These are phyloP conservation scores for Labia minor DNA, from an alignment of 2,888 invertebrate species.

Conservation along the genomic window DNA sequence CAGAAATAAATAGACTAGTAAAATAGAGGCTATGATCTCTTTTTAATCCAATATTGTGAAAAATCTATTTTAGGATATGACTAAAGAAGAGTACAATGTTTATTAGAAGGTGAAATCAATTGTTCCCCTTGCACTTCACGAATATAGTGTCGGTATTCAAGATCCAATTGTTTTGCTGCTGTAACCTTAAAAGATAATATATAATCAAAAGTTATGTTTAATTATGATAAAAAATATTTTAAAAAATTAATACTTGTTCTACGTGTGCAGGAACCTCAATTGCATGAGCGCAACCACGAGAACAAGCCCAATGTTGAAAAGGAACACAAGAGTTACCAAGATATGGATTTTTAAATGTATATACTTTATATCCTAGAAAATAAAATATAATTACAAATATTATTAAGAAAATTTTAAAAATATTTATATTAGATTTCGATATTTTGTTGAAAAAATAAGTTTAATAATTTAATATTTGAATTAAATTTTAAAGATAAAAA, in stretches of 20 bases:
- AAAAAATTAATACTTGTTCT: constrained; percentile 18
- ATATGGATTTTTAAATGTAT: constrained; percentile 40
- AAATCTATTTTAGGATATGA: background rate
- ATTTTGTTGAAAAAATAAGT: constrained; percentile 4
- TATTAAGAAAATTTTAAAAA: background rate
- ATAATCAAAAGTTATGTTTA: background rate
- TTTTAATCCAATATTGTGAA: background rate
- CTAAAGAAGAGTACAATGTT: background rate
- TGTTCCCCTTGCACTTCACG: constrained; percentile 20
- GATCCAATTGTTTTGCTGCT: constrained; percentile 22
- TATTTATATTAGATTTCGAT: background rate
- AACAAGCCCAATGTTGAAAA: constrained; percentile 41
- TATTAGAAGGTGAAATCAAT: background rate
- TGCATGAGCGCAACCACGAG: constrained; percentile 35
- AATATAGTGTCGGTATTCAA: constrained; percentile 23
- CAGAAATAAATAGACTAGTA: background rate
- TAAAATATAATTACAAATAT: background rate
- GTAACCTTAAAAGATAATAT: background rate
- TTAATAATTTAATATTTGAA: background rate
- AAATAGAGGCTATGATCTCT: background rate
- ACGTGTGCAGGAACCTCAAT: constrained; percentile 36
- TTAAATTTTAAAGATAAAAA: constrained; percentile 17
- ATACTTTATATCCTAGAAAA: constrained; percentile 36
- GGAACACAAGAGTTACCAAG: constrained; percentile 41
- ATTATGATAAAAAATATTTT: background rate